These are phyloP conservation scores for Meda fulgida DNA, from an alignment of 2,797 vertebrate genomes.

Conservation along the genomic window DNA sequence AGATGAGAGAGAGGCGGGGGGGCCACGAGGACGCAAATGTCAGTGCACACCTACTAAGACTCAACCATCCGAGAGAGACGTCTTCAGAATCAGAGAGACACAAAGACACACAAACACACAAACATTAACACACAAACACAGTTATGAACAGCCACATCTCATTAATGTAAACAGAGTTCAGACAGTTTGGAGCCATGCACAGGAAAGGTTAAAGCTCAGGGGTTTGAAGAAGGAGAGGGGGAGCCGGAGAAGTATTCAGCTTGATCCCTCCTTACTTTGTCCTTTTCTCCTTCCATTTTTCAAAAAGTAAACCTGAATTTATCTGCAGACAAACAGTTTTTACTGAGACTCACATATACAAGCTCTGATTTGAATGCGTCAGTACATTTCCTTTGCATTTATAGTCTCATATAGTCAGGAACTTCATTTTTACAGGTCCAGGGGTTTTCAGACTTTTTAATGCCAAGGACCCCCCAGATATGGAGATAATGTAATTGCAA, in stretches of 20 bases:
- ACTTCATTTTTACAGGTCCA: neutral
- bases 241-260: neutral
- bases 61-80: slow-evolving; percentile 49
- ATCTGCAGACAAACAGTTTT: neutral
- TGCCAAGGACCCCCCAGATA: neutral
- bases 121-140: slow-evolving; percentile 34
- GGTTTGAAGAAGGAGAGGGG: neutral
- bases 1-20: slow-evolving; percentile 32
- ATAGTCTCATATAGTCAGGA: neutral
- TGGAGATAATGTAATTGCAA: neutral
- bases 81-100: slow-evolving; percentile 49
- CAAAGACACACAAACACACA: slow-evolving; percentile 40
- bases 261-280: no score
- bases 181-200: slow-evolving; percentile 32
- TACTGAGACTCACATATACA: neutral
- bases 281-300: neutral
- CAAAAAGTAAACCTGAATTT: neutral
- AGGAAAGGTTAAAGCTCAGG: slow-evolving; percentile 8
- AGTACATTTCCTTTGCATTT: neutral
- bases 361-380: neutral
- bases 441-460: neutral
- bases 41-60: slow-evolving; percentile 50
- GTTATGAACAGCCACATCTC: slow-evolving; percentile 42
- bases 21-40: slow-evolving; percentile 53
- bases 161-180: slow-evolving; percentile 43